phyloP scores from a whole-genome alignment of 1,140 invertebrate species.

The Melitaea cinxia region DNA sequence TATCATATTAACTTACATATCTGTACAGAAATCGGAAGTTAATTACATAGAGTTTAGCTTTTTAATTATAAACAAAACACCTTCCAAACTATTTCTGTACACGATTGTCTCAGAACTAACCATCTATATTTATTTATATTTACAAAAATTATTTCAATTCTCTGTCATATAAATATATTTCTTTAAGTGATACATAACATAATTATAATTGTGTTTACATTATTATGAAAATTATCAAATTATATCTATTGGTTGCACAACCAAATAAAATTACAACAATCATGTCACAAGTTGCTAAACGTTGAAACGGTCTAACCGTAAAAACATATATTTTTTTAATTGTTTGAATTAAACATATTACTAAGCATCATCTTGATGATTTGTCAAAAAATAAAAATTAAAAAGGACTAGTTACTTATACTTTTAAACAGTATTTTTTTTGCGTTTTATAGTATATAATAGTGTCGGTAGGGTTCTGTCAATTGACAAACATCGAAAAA shows the following conservation, averaged over 20 bases:
- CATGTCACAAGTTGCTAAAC: background rate
- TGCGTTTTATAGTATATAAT: too few relatives aligned
- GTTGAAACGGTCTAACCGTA: background rate
- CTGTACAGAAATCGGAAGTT: slow-evolving; percentile 26
- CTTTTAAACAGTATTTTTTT: too few relatives aligned
- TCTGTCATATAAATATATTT: background rate
- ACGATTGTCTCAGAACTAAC: background rate
- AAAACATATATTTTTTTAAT: background rate
- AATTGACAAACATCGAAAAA: too few relatives aligned
- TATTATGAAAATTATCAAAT: background rate
- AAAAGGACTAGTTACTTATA: too few relatives aligned
- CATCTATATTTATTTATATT: slow-evolving; percentile 21
- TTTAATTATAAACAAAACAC: background rate
- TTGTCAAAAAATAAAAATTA: too few relatives aligned
- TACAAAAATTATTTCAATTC: slow-evolving; percentile 8
- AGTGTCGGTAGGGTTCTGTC: too few relatives aligned
- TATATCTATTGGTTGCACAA: slow-evolving; percentile 1
- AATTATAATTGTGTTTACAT: background rate
- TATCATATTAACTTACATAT: background rate
- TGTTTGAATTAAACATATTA: too few relatives aligned
- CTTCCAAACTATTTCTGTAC: slow-evolving; percentile 1
- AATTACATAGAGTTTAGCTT: too few relatives aligned
- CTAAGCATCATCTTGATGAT: too few relatives aligned
- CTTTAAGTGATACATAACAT: background rate
- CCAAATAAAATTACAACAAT: background rate